Conservation (phyloP, 2,113 vertebrate species). For the Cephalopholis sonnerati region DNA sequence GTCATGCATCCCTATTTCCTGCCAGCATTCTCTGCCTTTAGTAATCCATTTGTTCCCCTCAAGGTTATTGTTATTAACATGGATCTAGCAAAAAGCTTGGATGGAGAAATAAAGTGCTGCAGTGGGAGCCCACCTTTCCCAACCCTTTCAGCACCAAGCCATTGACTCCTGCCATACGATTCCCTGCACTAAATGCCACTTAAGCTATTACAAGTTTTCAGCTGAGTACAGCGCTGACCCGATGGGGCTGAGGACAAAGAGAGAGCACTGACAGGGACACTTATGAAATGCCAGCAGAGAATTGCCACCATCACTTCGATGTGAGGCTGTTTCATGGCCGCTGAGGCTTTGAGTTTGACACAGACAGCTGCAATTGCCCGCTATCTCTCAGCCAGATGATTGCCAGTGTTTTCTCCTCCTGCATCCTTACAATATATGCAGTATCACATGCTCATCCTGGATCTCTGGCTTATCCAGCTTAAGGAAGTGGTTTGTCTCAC, state of each 20-base stretch:
- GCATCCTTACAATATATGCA: conserved; percentile 31
- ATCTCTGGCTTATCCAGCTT: conserved; percentile 16
- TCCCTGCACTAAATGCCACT: conserved; percentile 86
- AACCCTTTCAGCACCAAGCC: conserved; percentile 80
- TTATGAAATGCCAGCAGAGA: conserved; percentile 80
- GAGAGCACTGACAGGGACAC: conserved; percentile 74
- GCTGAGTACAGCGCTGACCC: conserved; percentile 78
- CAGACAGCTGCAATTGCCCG: conserved; percentile 30
- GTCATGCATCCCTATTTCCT: conserved; percentile 50
- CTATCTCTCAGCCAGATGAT: conserved; percentile 36
- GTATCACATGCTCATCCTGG: neutral
- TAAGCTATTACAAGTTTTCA: conserved; percentile 86
- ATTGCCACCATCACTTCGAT: conserved; percentile 65
- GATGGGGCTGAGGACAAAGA: conserved; percentile 76
- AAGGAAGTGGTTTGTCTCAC: conserved; percentile 43
- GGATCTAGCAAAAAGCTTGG: conserved; percentile 75
- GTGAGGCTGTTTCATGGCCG: conserved; percentile 56
- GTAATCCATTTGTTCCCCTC: conserved; percentile 82
- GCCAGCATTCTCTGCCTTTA: conserved; percentile 58
- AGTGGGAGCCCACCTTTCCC: conserved; percentile 77
- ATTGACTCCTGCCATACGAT: conserved; percentile 83
- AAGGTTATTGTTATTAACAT: conserved; percentile 84
- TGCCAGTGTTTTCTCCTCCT: conserved; percentile 11
- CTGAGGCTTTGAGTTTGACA: conserved; percentile 52
- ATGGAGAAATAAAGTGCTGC: conserved; percentile 80